Evolutionary conservation across 2,888 invertebrate species (phyloP).

Genomic region (Glyphotaelius pellucidus): DNA sequence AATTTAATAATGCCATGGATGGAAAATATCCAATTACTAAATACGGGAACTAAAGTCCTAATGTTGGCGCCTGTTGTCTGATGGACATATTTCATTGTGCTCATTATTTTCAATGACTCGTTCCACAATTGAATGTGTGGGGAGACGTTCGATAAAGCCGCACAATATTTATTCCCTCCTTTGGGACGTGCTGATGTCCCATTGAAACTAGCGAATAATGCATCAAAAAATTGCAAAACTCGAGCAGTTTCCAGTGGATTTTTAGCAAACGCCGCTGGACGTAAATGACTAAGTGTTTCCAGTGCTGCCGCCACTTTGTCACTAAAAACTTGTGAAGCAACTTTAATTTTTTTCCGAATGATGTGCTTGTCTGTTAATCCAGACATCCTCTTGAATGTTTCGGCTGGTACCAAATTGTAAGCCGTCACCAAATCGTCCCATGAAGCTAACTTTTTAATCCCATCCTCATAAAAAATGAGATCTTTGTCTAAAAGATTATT

Average conservation of each 20-base stretch:
- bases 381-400: not conserved
- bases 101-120: no score
- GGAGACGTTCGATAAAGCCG: not conserved
- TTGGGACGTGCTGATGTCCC: not conserved
- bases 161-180: not conserved
- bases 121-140: no score
- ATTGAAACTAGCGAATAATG: not conserved
- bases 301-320: not conserved
- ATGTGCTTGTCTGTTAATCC: not conserved
- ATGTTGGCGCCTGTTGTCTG: no score
- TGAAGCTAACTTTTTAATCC: not conserved
- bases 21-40: no score
- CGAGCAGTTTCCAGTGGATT: not conserved
- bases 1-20: no score
- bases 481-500: slow-evolving; percentile 13
- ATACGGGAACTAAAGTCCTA: not conserved
- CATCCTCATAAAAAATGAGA: not conserved
- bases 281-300: not conserved
- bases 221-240: not conserved
- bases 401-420: not conserved
- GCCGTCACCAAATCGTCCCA: not conserved
- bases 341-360: not conserved
- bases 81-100: no score
- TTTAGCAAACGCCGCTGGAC: not conserved
- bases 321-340: not conserved